phyloP scores from a whole-genome alignment of 2,888 invertebrate species.

The Cyclophora punctaria region DNA sequence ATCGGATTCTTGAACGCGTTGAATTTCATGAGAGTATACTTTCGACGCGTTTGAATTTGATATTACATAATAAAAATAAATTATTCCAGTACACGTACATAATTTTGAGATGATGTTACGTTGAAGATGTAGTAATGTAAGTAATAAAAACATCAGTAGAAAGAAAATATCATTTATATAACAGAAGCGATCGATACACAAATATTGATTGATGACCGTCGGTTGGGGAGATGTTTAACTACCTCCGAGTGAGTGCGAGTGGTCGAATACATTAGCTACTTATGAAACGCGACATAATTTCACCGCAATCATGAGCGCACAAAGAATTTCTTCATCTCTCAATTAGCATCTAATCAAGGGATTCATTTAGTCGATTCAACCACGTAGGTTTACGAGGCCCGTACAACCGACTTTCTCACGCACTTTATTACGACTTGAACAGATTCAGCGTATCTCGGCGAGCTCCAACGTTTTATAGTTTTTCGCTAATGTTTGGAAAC shows the following conservation, averaged over 20 bases:
- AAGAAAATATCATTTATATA: slow-evolving; percentile 55
- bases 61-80: too few species aligned
- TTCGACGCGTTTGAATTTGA: too few species aligned
- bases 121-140: too few species aligned
- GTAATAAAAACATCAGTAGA: slow-evolving; percentile 14
- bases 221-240: slow-evolving; percentile 8
- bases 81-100: too few species aligned
- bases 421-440: slow-evolving; percentile 29
- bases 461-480: slow-evolving; percentile 32
- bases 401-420: slow-evolving; percentile 57
- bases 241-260: slow-evolving; percentile 13
- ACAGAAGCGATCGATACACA: slow-evolving; percentile 50
- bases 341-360: slow-evolving; percentile 63
- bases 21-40: too few species aligned
- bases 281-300: slow-evolving; percentile 38
- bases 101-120: too few species aligned
- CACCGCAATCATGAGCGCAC: slow-evolving; percentile 23
- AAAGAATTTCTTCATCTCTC: slow-evolving; percentile 54
- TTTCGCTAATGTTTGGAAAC: slow-evolving; percentile 24
- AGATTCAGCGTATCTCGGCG: slow-evolving; percentile 38
- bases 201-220: slow-evolving; percentile 52
- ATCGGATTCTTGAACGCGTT: not conserved
- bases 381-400: slow-evolving; percentile 47
- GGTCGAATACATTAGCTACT: slow-evolving; percentile 27
- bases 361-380: slow-evolving; percentile 52